Base-by-base conservation (phyloP, 2,888 invertebrate genomes). In the Cephus pygmeus region DNA sequence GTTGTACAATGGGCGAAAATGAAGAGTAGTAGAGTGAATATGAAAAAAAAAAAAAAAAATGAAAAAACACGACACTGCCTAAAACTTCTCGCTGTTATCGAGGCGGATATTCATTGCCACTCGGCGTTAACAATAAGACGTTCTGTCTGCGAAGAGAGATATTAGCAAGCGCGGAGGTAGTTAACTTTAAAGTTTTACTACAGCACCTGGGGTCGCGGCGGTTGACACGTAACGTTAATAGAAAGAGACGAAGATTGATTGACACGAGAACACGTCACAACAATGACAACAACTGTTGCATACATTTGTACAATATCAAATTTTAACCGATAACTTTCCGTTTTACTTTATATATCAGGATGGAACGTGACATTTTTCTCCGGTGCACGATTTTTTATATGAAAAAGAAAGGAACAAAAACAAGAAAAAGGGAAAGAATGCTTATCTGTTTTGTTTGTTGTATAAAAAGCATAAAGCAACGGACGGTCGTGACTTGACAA, bases 221-320 rank as follows among this genome's bases (percentile, higher is more conserved):
- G 87, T 86, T 56, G 56, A 56, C 56, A 9, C 56, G 84, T 88
- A 84, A 86, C 85, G 81, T 83, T 85, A 83, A 85, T 81, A 77
- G 83, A 79, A 78, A 77, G 76, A 83, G 81, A 84, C 6, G 40
- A 56, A 23, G 56, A 56, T 56, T 23, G 15, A 23, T 56, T 9
- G 23, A 56, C 9, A 23, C 56, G 23, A 56, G 56, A 40, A 56
- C 23, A 23, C 56, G 23, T 9, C 6, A 56, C 56, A 56, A 56
- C 6, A 23, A 23, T 23, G 56, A 83, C 34, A 71, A 73, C 15
- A 31, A 86, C 73, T 34, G 12, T 85, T 87, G 83, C 87, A 86
- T 87, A 86, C 86, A 87, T 86, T 56, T 89, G 88, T 89, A 89
- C 83, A 88, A 88, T 89, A 88, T 80, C 83, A 86, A 81, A 80